These are phyloP conservation scores for Aphaenogaster rudis DNA, from an alignment of 1,140 invertebrate genomes.

Conservation along the genomic window DNA sequence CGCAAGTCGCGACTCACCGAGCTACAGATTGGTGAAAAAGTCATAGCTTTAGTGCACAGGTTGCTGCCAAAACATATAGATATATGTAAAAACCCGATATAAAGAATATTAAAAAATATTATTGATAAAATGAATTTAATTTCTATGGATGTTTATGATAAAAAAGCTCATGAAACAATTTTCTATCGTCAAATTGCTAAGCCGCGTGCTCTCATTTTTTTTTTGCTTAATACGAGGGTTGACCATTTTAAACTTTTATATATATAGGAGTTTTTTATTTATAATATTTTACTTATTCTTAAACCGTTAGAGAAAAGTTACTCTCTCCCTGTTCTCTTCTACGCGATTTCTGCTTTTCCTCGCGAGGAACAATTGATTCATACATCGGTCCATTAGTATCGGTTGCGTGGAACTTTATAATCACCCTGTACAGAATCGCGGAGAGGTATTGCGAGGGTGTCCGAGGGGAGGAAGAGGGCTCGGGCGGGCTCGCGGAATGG, in stretches of 20 bases:
- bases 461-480: slow-evolving; percentile 54
- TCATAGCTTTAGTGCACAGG: slow-evolving; percentile 3
- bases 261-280: neutral
- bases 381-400: slow-evolving; percentile 63
- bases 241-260: neutral
- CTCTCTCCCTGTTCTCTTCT: neutral
- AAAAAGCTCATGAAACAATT: neutral
- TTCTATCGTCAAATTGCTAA: neutral
- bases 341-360: neutral
- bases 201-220: neutral
- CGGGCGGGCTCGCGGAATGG: slow-evolving; percentile 40
- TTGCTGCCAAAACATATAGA: neutral
- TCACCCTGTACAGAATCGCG: slow-evolving; percentile 77
- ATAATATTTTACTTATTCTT: neutral
- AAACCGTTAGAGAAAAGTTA: no score
- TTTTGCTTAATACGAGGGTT: neutral
- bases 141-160: neutral
- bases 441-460: slow-evolving; percentile 65
- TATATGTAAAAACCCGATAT: neutral
- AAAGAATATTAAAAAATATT: slow-evolving; percentile 29
- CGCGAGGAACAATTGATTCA: slow-evolving; percentile 19
- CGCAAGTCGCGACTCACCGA: slow-evolving; percentile 63
- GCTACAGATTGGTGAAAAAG: slow-evolving; percentile 69
- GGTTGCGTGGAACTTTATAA: slow-evolving; percentile 78
- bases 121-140: slow-evolving; percentile 17